Conservation (phyloP, 2,888 invertebrate genomes). For the Cheilosia grossa region DNA sequence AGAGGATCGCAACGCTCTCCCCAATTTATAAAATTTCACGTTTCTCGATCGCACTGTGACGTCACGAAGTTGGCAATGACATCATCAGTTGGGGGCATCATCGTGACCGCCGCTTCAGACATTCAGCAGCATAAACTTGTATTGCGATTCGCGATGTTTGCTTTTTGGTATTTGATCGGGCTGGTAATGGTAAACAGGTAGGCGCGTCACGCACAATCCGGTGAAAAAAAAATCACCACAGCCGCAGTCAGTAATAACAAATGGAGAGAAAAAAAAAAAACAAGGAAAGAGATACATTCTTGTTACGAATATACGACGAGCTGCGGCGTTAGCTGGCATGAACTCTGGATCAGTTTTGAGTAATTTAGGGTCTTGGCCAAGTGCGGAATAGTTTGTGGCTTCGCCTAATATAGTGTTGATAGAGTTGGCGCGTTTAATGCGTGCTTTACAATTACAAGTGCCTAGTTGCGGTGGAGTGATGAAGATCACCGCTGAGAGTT, state of each 20-base stretch:
- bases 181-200: slow-evolving; percentile 37
- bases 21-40: slow-evolving; percentile 74
- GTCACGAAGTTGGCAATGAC: slow-evolving; percentile 68
- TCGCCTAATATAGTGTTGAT: slow-evolving; percentile 3
- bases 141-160: slow-evolving; percentile 12
- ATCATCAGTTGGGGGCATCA: slow-evolving; percentile 59
- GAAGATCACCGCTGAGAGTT: slow-evolving; percentile 13
- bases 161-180: background rate
- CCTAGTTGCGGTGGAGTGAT: slow-evolving; percentile 31
- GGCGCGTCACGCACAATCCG: slow-evolving; percentile 62
- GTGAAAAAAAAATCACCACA: slow-evolving; percentile 20
- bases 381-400: slow-evolving; percentile 27
- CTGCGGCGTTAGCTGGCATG: slow-evolving; percentile 44
- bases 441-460: background rate
- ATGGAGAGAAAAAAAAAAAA: background rate
- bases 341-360: slow-evolving; percentile 49
- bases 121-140: slow-evolving; percentile 53
- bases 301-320: slow-evolving; percentile 1
- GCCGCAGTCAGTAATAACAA: background rate
- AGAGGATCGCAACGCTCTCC: slow-evolving; percentile 73
- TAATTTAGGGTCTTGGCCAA: slow-evolving; percentile 69
- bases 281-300: slow-evolving; percentile 7
- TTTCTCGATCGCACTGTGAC: slow-evolving; percentile 61
- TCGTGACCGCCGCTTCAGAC: slow-evolving; percentile 30
- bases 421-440: slow-evolving; percentile 13